Conservation (phyloP, 64 coral and sea anemone species). For the Stylophora pistillata region DNA sequence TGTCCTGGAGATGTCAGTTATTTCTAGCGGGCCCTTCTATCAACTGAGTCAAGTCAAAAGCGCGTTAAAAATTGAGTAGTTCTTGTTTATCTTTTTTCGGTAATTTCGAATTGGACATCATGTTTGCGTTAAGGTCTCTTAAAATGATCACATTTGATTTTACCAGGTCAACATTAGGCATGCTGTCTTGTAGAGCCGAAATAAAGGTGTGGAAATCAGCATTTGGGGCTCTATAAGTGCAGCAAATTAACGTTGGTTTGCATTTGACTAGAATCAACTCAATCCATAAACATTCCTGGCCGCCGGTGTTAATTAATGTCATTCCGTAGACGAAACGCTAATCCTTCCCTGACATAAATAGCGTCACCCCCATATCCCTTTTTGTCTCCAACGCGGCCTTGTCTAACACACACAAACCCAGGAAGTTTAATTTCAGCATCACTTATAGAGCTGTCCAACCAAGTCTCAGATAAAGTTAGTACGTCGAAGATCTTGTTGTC, state of each 20-base stretch:
- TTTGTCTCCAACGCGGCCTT: no score
- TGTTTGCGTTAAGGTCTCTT: constrained; percentile 59
- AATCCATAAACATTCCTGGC: constrained; percentile 68
- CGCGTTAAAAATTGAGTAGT: constrained; percentile 56
- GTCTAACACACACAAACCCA: no score
- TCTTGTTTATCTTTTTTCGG: constrained; percentile 52
- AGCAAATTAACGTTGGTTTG: constrained; percentile 48
- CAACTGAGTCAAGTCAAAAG: constrained; percentile 34
- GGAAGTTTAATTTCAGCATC: no score
- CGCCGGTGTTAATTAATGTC: constrained; percentile 36
- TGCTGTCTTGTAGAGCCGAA: neutral
- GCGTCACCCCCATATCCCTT: constrained; percentile 41
- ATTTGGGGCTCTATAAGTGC: constrained; percentile 52
- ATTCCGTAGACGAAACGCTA: constrained; percentile 43
- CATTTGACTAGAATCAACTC: constrained; percentile 59
- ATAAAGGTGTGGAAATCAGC: constrained; percentile 39
- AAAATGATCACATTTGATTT: constrained; percentile 66
- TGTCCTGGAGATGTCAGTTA: no score
- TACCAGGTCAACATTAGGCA: constrained; percentile 19
- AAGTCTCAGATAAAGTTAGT: no score
- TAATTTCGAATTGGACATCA: constrained; percentile 38
- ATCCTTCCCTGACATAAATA: constrained; percentile 10
- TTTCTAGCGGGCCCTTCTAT: no score
- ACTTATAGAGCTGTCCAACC: no score
- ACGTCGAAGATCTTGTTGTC: no score